Conservation (phyloP, 1,140 invertebrate genomes). For the Oppia nitens region DNA sequence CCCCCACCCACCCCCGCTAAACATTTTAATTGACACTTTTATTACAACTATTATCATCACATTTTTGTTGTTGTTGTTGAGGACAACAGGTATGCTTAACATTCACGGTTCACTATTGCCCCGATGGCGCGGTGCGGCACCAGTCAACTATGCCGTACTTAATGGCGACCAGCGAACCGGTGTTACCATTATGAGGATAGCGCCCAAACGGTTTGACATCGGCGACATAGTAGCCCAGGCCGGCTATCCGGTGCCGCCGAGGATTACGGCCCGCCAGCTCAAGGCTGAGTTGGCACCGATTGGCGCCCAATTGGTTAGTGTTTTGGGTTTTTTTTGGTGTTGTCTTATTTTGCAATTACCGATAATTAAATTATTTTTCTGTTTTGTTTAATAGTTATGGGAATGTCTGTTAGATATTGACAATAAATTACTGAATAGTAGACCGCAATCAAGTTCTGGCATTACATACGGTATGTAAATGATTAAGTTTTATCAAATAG, state of each 20-base stretch:
- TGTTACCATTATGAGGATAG: slow-evolving; percentile 71
- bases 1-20: no score
- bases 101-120: slow-evolving; percentile 81
- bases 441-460: slow-evolving; percentile 37
- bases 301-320: slow-evolving; percentile 42
- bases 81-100: slow-evolving; percentile 82
- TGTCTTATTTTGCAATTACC: no score
- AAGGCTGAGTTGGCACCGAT: slow-evolving; percentile 42
- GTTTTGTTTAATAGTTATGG: slow-evolving; percentile 30
- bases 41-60: background rate
- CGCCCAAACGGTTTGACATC: slow-evolving; percentile 51
- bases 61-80: no score
- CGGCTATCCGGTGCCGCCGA: slow-evolving; percentile 37
- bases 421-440: slow-evolving; percentile 35
- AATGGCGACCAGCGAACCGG: slow-evolving; percentile 67
- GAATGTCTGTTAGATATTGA: slow-evolving; percentile 44
- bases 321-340: slow-evolving; percentile 7
- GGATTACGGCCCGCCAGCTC: slow-evolving; percentile 48
- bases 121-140: slow-evolving; percentile 76
- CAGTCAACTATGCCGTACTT: slow-evolving; percentile 61
- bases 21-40: background rate
- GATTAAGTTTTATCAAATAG: background rate
- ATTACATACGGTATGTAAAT: slow-evolving; percentile 13
- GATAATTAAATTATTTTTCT: background rate
- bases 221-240: slow-evolving; percentile 58